Evolutionary conservation across 2,113 vertebrate genomes (phyloP), one percentile per base, ranked within the genome.

Genomic region (Brachypteracias leptosomus): DNA sequence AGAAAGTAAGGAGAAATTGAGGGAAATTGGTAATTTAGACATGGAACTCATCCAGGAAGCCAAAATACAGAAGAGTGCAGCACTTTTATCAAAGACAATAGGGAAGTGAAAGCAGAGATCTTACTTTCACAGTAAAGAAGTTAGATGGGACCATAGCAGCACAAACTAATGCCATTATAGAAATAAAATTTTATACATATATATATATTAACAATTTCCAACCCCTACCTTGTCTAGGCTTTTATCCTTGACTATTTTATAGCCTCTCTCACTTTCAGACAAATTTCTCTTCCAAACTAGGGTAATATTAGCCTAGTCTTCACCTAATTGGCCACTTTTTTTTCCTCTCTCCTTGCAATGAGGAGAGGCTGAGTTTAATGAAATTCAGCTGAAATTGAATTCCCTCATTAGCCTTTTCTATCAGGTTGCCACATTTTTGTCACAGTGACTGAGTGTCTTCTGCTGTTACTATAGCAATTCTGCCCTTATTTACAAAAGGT

Each of bases 401-500:
- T 76, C n/a, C 14, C 28, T 75, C 58, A 61, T 93, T 92, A 88
- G 79, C n/a, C 46, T 75, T 57, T 75, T 79, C 72, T 93, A 33
- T 70, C 51, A 52, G 35, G 20, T 52, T 90, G 79, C 35, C 38
- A 52, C 26, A 18, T 83, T 92, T 96, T 94, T 96, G 49, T 92
- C 86, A 88, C 20, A 57, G 79, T 92, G 83, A 84, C 72, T 51
- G 73, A 87, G 26, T 74, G 44, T 65, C 44, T 92, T 93, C 44
- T 79, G 54, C 40, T 76, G 52, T 92, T 95, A 93, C 54, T 90
- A 80, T 79, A 93, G 62, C 58, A 88, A 93, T 95, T 72, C 58
- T 79, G 33, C 14, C 36, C 36, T 79, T 88, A 73, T 88, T 92
- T 93, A 85, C 71, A 44, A 90, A 88, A 76, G 58, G 54, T 65